These are phyloP conservation scores for Diachasmimorpha longicaudata DNA, from an alignment of 1,140 invertebrate genomes.

Conservation along the genomic window DNA sequence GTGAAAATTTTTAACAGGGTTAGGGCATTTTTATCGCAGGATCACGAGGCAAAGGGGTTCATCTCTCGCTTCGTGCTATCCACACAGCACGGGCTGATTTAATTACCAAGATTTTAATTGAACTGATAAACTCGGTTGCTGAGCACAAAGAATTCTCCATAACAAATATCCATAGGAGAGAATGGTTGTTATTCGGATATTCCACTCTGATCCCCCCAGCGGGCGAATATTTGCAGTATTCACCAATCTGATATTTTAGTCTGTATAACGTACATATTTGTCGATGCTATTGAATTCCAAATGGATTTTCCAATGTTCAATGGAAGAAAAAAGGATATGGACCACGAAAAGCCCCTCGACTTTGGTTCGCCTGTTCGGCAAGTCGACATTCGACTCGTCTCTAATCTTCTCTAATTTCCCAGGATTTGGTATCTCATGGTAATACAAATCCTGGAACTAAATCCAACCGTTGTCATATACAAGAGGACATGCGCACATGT, in stretches of 20 bases:
- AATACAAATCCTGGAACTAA: neutral
- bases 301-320: neutral
- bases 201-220: neutral
- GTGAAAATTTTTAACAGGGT: too few relatives aligned
- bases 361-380: neutral
- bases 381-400: neutral
- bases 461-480: neutral
- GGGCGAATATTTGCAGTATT: neutral
- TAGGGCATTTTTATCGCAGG: too few relatives aligned
- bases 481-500: neutral
- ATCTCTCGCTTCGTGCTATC: too few relatives aligned
- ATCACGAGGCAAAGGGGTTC: too few relatives aligned
- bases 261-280: neutral
- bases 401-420: neutral
- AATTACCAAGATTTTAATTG: neutral
- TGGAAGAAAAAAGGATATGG: neutral
- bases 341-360: neutral
- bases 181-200: neutral
- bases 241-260: neutral
- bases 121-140: neutral
- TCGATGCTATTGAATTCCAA: neutral
- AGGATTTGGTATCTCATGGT: neutral
- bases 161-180: neutral
- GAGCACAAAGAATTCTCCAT: neutral
- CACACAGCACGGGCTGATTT: neutral